Evolutionary conservation across 2,888 invertebrate species (phyloP).

Genomic region (Desoria tigrina): DNA sequence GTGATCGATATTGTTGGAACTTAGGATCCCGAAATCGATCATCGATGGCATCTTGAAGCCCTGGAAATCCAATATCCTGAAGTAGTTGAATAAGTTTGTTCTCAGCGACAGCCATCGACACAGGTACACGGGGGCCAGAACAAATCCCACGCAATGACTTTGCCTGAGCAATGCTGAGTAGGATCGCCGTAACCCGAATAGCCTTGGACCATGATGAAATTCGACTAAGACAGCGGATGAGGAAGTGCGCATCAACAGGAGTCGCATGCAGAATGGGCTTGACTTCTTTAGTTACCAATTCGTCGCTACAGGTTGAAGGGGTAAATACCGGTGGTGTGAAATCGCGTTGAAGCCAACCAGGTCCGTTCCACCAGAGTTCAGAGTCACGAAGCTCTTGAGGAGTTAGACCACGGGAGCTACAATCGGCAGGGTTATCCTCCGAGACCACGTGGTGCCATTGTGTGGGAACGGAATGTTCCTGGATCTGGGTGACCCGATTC

Average conservation of each 20-base stretch:
- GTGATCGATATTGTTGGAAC: not conserved
- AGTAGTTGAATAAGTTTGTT: not conserved
- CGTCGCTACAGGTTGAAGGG: not conserved
- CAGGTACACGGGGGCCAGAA: not conserved
- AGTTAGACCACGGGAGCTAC: slow-evolving; percentile 49
- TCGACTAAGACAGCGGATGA: not conserved
- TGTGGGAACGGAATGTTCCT: slow-evolving; percentile 17
- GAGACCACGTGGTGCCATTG: slow-evolving; percentile 51
- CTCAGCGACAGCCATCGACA: not conserved
- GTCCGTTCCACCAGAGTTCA: slow-evolving; percentile 52
- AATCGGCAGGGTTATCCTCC: slow-evolving; percentile 54
- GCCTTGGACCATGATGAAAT: slow-evolving; percentile 9
- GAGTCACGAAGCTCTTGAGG: slow-evolving; percentile 23
- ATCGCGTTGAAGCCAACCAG: slow-evolving; percentile 36
- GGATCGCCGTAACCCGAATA: not conserved
- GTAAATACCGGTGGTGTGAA: not conserved
- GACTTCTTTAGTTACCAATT: not conserved
- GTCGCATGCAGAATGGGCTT: not conserved
- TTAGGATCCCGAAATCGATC: not conserved
- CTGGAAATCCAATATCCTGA: not conserved
- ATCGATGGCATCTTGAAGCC: not conserved
- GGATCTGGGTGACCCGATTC: slow-evolving; percentile 51
- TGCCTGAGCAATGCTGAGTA: not conserved
- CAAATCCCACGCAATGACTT: not conserved
- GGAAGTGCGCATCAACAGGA: not conserved